Evolutionary conservation across 2,113 vertebrate species (phyloP).

Genomic region (Ptychochromis oligacanthus): DNA sequence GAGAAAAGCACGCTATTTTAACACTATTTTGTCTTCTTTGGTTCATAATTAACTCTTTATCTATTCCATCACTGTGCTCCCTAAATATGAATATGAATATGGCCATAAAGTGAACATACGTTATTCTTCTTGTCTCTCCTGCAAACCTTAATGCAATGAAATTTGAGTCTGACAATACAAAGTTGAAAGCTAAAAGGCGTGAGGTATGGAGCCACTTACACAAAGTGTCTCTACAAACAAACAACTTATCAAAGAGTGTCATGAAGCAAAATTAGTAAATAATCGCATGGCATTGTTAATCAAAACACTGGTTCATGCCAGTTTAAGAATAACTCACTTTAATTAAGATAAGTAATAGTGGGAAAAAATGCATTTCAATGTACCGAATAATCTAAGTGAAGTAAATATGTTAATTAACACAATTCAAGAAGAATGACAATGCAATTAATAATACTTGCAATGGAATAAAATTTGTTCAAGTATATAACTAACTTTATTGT

Average conservation of each 20-base stretch:
- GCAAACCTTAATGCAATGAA: neutral
- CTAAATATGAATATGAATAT: neutral
- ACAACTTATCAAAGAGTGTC: neutral
- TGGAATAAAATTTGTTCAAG: too few species aligned
- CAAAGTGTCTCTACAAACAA: too few species aligned
- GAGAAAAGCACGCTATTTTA: neutral
- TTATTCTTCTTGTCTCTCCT: neutral
- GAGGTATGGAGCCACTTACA: neutral
- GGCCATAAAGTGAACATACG: too few species aligned
- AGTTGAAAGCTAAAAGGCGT: neutral
- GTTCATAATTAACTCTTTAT: neutral
- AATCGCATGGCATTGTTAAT: neutral
- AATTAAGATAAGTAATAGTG: neutral
- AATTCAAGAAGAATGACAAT: too few species aligned
- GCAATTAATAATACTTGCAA: too few species aligned
- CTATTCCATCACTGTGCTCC: neutral
- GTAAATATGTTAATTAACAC: too few species aligned
- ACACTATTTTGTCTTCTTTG: neutral
- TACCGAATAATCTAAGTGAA: too few species aligned
- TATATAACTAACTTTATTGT: too few species aligned
- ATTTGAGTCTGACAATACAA: neutral
- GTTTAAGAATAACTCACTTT: neutral
- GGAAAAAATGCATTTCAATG: too few species aligned
- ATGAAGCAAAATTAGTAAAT: neutral
- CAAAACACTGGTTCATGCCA: neutral